Base-by-base conservation (phyloP, 2,888 invertebrate species). In the Acheta domesticus region DNA sequence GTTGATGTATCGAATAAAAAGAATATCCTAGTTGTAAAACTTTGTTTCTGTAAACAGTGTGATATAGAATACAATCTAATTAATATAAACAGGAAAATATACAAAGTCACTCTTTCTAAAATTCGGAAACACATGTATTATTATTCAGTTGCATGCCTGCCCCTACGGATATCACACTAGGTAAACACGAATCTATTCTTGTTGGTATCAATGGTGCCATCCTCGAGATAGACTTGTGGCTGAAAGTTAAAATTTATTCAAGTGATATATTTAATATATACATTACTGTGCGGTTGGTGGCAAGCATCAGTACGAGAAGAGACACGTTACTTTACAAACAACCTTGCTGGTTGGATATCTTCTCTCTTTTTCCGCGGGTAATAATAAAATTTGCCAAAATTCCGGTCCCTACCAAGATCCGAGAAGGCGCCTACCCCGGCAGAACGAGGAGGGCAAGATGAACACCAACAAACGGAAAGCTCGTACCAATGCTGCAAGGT, bases 321-420 rank as follows among this genome's bases (percentile, higher is more conserved):
- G 78, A 49, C 50, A 75, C 74, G 74, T 23, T 73, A 77, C 48
- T 76, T 75, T 77, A 74, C 49, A 77, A 49, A 78, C 49, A 81
- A 77, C 75, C 75, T 77, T 76, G 73, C 77, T 49, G 76, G 80
- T 80, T 77, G 76, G 62, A 73, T 73, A 21, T 62, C 78, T 78
- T 75, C 19, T 79, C 21, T 79, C 73, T 81, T 80, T 73, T 62
- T 77, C 76, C 62, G 80, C 77, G 79, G 74, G 81, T 83, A 79
- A 74, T 79, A 82, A 80, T 81, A 81, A 86, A 87, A 87, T 84
- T 87, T 85, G 85, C 90, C 93, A 93, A 93, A 93, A 93, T 93
- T 93, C 93, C 93, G 93, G 93, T 93, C 92, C 93, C 93, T 89
- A 93, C 93, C 91, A 92, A 91, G 89, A 92, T 91, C 90, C 91